Evolutionary conservation across 2,113 vertebrate genomes (phyloP).

Genomic region (Falco punctatus): DNA sequence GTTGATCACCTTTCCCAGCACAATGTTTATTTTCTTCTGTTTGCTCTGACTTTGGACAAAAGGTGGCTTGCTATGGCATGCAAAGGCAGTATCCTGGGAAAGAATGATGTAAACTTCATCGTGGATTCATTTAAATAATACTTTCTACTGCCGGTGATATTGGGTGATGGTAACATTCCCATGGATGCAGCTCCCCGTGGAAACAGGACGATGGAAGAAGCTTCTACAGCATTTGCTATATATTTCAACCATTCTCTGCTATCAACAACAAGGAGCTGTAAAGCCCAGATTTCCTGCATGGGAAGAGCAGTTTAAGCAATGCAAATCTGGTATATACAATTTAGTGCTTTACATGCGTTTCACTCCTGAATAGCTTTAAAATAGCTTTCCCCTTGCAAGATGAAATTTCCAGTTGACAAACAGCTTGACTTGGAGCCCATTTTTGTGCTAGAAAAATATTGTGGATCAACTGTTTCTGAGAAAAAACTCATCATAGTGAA

Average conservation of each 20-base stretch:
- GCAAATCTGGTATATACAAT: background rate
- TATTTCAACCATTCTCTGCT: background rate
- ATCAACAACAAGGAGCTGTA: background rate
- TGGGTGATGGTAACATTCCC: background rate
- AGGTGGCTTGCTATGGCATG: background rate
- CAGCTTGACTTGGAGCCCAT: background rate
- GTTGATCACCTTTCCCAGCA: background rate
- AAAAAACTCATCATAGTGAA: background rate
- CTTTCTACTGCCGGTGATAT: background rate
- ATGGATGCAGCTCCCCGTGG: background rate
- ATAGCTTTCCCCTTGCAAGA: background rate
- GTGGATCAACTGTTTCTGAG: background rate
- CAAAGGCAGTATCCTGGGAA: background rate
- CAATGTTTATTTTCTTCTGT: slow-evolving; percentile 26
- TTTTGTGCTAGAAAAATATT: background rate
- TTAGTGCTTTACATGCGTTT: background rate
- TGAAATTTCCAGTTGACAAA: slow-evolving; percentile 1
- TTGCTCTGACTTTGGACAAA: background rate
- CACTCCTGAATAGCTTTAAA: background rate
- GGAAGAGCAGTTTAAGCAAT: background rate
- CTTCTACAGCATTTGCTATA: background rate
- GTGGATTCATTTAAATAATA: background rate
- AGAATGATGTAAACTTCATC: background rate
- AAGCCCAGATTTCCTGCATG: background rate
- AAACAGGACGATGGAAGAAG: background rate